Evolutionary conservation across 2,888 invertebrate species (phyloP), one percentile per base, ranked within the genome.

Genomic region (Smittia sp.): DNA sequence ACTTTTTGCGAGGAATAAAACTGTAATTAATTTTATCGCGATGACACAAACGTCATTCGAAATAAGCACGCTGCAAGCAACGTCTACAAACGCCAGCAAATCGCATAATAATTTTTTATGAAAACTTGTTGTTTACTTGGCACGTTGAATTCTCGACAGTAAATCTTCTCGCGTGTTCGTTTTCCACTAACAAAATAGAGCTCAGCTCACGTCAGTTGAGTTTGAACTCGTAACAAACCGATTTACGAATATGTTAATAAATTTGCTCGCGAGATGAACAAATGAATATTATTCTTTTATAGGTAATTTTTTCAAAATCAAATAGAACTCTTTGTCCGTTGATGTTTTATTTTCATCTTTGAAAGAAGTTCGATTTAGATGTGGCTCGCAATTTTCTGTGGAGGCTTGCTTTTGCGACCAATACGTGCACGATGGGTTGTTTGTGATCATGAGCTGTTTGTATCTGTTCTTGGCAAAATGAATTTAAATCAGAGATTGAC

Each of bases 11-110:
- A 6, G 3, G 39, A 73, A 73, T 63, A 62, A 39, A 73, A 73
- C 38, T 63, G 62, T 32, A 73, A 73, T 73, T 73, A 73, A 73
- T 73, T 73, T 73, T 62, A 62, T 73, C 72, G 15, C 38, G 72
- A 62, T 62, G 72, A 73, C 72, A 72, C 27, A 72, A 72, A 62
- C 62, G 72, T 72, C 72, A 72, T 58, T 2, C 68, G 24, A 39
- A n/a, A 46, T 24, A 6, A 65, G n/a, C 65, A 65, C 65, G 11
- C 4, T 32, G 15, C 15, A 15, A 32, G 39, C 22, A 46, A 69
- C 15, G 1, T n/a, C n/a, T 7, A 20, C 27, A 69, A 69, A 69
- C 4, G 1, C n/a, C 15, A 22, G n/a, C 27, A 27, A 38, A 46
- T 15, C 52, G n/a, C n/a, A 46, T 22, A n/a, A 58, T 58, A 58